Evolutionary conservation across 2,797 vertebrate genomes (phyloP).

Genomic region (Carapus acus): DNA sequence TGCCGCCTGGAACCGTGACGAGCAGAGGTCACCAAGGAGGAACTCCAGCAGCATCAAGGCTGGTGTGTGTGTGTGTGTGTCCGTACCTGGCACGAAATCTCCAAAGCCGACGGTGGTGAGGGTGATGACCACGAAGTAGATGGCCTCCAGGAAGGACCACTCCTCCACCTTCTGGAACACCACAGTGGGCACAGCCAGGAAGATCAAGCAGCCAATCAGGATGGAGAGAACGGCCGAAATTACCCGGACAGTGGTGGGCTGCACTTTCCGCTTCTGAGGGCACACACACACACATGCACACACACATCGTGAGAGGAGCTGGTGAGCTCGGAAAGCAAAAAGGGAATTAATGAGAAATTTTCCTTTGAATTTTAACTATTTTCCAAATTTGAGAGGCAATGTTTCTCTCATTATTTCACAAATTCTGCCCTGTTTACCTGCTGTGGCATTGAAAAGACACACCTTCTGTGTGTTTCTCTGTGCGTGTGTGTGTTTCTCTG

Average conservation of each 20-base stretch:
- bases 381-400: no score
- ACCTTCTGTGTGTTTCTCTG: no score
- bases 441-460: no score
- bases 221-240: slow-evolving; percentile 87
- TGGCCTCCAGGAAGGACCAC: slow-evolving; percentile 81
- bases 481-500: no score
- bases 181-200: slow-evolving; percentile 81
- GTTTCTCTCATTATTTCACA: no score
- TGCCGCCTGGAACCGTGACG: slow-evolving; percentile 74
- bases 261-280: slow-evolving; percentile 79
- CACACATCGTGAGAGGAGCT: background rate
- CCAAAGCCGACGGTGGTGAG: slow-evolving; percentile 91
- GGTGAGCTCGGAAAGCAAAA: no score
- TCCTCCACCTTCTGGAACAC: slow-evolving; percentile 82
- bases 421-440: no score
- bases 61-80: background rate
- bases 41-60: no score
- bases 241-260: slow-evolving; percentile 78
- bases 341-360: no score
- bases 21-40: no score
- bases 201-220: slow-evolving; percentile 85
- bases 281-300: slow-evolving; percentile 11
- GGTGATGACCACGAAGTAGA: slow-evolving; percentile 90
- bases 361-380: no score
- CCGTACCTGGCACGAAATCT: slow-evolving; percentile 83